These are phyloP conservation scores for Drosophila pectinifera DNA, from an alignment of 1,140 invertebrate genomes.

Conservation along the genomic window DNA sequence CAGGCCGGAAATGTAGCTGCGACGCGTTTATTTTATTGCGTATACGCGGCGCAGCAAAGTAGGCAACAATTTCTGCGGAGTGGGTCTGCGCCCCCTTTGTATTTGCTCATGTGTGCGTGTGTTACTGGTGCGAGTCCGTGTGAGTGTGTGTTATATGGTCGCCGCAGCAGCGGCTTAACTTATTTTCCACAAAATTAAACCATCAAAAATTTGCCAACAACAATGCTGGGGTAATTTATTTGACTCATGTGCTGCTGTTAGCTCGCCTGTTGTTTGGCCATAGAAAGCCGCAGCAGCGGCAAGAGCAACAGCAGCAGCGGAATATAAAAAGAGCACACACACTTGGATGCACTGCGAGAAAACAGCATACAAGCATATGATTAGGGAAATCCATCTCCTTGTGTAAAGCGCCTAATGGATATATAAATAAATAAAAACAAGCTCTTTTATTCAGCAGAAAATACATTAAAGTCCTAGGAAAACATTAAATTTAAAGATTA, in stretches of 20 bases:
- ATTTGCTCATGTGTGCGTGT: constrained; percentile 53
- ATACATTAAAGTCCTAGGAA: too few species aligned
- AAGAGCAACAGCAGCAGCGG: constrained; percentile 23
- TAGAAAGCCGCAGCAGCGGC: constrained; percentile 50
- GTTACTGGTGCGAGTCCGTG: constrained; percentile 28
- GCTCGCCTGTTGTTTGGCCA: constrained; percentile 52
- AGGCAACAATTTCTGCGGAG: constrained; percentile 60
- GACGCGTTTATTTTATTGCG: constrained; percentile 82
- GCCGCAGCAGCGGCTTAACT: constrained; percentile 79
- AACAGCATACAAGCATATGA: too few species aligned
- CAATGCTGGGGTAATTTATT: constrained; percentile 82
- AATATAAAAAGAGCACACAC: constrained; percentile 51
- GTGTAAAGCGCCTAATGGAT: too few species aligned
- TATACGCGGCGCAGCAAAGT: constrained; percentile 72
- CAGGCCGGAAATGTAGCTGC: constrained; percentile 71
- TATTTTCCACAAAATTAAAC: constrained; percentile 84
- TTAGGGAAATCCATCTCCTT: too few species aligned
- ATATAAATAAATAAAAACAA: too few species aligned
- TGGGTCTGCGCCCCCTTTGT: constrained; percentile 27
- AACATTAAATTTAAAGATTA: neutral
- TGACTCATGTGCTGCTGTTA: constrained; percentile 72
- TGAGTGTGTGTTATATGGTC: constrained; percentile 64
- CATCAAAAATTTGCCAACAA: constrained; percentile 83
- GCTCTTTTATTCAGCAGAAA: too few species aligned
- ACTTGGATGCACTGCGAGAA: constrained; percentile 30